Conservation (phyloP, 2,797 vertebrate genomes). For the Lacerta bilineata region DNA sequence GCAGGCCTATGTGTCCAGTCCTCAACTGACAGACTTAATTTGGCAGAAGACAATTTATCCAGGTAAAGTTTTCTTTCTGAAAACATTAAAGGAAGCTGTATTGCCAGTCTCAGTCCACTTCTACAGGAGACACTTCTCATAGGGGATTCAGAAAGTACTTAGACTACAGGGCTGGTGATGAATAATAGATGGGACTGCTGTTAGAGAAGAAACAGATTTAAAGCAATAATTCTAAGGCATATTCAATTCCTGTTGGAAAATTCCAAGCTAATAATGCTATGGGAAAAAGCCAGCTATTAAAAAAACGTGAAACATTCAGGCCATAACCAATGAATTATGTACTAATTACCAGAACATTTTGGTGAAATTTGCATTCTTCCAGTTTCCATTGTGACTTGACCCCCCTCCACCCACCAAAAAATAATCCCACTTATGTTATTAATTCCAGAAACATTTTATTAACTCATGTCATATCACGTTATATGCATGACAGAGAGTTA, state of each 20-base stretch:
- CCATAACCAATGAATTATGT: slow-evolving; percentile 20
- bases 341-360: not conserved
- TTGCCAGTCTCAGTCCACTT: not conserved
- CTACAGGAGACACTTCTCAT: slow-evolving; percentile 17
- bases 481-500: slow-evolving; percentile 18
- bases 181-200: slow-evolving; percentile 37
- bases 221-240: slow-evolving; percentile 26
- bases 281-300: not conserved
- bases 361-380: slow-evolving; percentile 19
- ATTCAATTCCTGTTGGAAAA: slow-evolving; percentile 31
- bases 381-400: slow-evolving; percentile 25
- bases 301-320: slow-evolving; percentile 24
- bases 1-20: slow-evolving; percentile 12
- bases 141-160: slow-evolving; percentile 34
- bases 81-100: slow-evolving; percentile 8
- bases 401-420: not conserved
- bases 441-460: slow-evolving; percentile 37
- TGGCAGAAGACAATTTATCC: slow-evolving; percentile 27
- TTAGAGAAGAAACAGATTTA: slow-evolving; percentile 33
- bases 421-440: not conserved
- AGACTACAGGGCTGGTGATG: slow-evolving; percentile 20
- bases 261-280: not conserved
- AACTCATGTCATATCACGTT: slow-evolving; percentile 31
- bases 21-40: slow-evolving; percentile 42
- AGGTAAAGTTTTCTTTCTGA: slow-evolving; percentile 22